These are phyloP conservation scores for Pachyramphus minor DNA, from an alignment of 2,113 vertebrate genomes.

Conservation along the genomic window DNA sequence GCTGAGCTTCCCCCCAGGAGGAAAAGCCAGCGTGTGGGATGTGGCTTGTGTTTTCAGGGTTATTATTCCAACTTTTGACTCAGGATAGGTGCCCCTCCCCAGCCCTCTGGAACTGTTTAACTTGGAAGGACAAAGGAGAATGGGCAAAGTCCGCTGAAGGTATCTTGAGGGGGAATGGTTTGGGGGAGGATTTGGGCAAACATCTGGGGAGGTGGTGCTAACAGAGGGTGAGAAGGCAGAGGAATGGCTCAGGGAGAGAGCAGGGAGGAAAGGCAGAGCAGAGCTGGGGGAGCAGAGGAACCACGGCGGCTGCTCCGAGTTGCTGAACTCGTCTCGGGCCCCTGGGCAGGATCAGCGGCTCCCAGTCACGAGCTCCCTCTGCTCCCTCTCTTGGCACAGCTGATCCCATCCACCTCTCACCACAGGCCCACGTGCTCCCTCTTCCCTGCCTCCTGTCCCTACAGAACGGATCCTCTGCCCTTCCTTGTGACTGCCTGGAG, in stretches of 20 bases:
- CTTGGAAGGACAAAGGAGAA: slow-evolving; percentile 32
- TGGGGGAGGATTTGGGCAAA: neutral
- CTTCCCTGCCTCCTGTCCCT: neutral
- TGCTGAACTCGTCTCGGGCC: neutral
- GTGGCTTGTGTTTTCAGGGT: neutral
- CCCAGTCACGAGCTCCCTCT: neutral
- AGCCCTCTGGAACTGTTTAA: slow-evolving; percentile 24
- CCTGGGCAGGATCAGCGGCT: neutral
- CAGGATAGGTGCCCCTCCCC: neutral
- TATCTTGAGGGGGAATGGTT: neutral
- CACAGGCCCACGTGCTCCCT: neutral
- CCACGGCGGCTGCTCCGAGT: neutral
- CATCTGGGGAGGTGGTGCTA: neutral
- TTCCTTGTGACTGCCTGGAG: neutral
- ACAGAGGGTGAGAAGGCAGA: neutral
- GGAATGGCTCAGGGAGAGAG: neutral
- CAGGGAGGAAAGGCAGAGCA: neutral
- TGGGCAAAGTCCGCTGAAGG: neutral
- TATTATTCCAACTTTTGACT: neutral
- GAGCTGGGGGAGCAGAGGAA: neutral
- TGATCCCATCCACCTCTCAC: neutral
- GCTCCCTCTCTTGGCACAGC: slow-evolving; percentile 4
- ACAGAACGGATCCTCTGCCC: neutral
- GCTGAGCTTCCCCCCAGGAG: neutral
- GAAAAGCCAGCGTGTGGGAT: neutral